Evolutionary conservation across 2,797 vertebrate species (phyloP).

Genomic region (Hypotaenidia okinawae): DNA sequence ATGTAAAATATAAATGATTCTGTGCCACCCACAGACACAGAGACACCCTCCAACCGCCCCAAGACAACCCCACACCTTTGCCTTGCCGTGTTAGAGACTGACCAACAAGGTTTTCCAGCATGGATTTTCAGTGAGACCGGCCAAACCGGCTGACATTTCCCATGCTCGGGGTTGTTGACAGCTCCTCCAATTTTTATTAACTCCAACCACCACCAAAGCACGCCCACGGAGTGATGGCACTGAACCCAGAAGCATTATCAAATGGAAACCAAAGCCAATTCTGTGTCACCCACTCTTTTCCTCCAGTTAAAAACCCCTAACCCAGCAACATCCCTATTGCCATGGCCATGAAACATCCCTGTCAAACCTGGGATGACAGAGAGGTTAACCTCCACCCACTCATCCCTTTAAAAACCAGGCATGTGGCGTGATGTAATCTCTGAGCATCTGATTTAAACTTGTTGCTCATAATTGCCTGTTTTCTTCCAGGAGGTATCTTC

Average conservation of each 20-base stretch:
- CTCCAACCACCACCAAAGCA: not conserved
- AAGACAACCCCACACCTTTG: not conserved
- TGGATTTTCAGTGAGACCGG: not conserved
- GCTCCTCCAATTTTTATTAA: not conserved
- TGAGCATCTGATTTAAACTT: not conserved
- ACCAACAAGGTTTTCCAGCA: not conserved
- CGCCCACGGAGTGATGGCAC: not conserved
- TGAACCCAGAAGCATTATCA: not conserved
- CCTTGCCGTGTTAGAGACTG: not conserved
- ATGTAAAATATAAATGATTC: constrained; percentile 25
- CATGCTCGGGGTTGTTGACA: accelerated
- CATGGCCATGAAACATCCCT: not conserved
- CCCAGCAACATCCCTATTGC: not conserved
- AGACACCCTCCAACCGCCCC: not conserved
- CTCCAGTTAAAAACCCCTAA: not conserved
- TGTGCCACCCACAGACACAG: accelerated
- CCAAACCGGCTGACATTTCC: not conserved
- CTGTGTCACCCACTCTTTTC: not conserved
- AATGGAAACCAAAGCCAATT: not conserved
- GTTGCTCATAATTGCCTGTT: constrained; percentile 29
- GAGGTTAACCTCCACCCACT: constrained; percentile 20
- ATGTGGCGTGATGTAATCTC: not conserved
- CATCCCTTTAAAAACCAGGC: not conserved
- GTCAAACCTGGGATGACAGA: not conserved
- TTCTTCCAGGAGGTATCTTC: constrained; percentile 40